Percentiles rank a stretch among this genome's conserved stretches.
phyloP scores from a whole-genome alignment of 2,113 vertebrate genomes.

The Centropus bengalensis region DNA sequence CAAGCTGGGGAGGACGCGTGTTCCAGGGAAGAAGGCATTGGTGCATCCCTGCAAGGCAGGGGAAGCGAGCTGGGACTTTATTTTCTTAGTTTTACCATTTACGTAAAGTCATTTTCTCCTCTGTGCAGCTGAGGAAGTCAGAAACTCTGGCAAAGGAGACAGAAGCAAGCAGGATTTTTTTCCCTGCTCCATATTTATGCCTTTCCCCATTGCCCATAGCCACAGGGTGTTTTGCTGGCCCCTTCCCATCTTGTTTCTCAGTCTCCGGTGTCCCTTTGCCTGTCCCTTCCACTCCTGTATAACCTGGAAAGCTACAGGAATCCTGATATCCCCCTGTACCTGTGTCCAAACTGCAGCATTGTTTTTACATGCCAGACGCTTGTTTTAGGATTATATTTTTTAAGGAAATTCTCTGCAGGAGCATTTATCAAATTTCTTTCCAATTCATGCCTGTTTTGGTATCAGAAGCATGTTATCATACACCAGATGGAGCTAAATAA shows the following conservation, averaged over 20 bases:
- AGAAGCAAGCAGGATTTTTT: background rate
- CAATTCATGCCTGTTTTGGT: background rate
- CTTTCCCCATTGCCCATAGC: background rate
- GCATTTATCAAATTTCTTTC: background rate
- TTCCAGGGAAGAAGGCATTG: background rate
- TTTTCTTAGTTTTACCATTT: background rate
- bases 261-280: background rate
- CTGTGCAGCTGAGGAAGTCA: background rate
- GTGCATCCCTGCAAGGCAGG: background rate
- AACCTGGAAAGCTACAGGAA: background rate
- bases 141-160: background rate
- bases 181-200: background rate
- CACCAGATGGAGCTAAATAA: slow-evolving; percentile 64
- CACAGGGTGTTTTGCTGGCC: background rate
- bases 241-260: background rate
- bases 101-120: background rate
- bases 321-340: background rate
- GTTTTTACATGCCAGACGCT: accelerated
- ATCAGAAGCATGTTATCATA: slow-evolving; percentile 19
- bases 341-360: accelerated
- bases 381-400: background rate
- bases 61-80: background rate
- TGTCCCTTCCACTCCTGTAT: background rate
- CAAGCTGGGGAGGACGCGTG: background rate
- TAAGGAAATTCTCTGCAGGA: slow-evolving; percentile 18